Percentiles rank a stretch among this genome's conserved stretches.
phyloP scores from a whole-genome alignment of 2,888 invertebrate species.

The Yponomeuta malinellus region DNA sequence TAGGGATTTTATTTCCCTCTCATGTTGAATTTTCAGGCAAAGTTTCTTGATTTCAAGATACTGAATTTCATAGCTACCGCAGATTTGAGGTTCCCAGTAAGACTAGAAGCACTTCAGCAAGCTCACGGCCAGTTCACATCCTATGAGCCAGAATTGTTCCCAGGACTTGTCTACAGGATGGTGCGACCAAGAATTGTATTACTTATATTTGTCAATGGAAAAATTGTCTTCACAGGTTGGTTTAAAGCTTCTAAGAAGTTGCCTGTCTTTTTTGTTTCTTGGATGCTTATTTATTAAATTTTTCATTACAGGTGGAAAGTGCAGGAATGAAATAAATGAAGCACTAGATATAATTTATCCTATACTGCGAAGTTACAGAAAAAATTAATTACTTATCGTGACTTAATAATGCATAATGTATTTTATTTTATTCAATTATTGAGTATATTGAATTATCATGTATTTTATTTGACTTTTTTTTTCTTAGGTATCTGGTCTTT shows the following conservation, averaged over 20 bases:
- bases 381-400: constrained; percentile 69
- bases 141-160: constrained; percentile 98
- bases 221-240: constrained; percentile 93
- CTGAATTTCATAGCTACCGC: constrained; percentile 87
- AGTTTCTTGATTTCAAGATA: constrained; percentile 85
- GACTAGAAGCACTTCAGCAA: constrained; percentile 82
- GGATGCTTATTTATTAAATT: too few relatives aligned
- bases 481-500: neutral
- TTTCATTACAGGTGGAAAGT: constrained; percentile 85
- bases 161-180: constrained; percentile 98
- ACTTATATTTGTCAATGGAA: constrained; percentile 99
- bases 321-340: constrained; percentile 92
- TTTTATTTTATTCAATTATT: neutral
- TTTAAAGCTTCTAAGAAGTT: neutral
- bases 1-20: neutral
- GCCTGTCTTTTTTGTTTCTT: too few relatives aligned
- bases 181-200: constrained; percentile 96
- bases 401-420: neutral
- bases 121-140: constrained; percentile 86
- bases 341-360: constrained; percentile 97
- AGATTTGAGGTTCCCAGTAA: constrained; percentile 84
- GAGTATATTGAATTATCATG: neutral
- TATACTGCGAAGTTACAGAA: constrained; percentile 94
- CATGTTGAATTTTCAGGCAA: constrained; percentile 66
- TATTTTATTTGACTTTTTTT: constrained; percentile 1